Percentiles rank a stretch among this genome's conserved stretches.
phyloP scores from a whole-genome alignment of 2,888 invertebrate genomes.

The Timandra comae region DNA sequence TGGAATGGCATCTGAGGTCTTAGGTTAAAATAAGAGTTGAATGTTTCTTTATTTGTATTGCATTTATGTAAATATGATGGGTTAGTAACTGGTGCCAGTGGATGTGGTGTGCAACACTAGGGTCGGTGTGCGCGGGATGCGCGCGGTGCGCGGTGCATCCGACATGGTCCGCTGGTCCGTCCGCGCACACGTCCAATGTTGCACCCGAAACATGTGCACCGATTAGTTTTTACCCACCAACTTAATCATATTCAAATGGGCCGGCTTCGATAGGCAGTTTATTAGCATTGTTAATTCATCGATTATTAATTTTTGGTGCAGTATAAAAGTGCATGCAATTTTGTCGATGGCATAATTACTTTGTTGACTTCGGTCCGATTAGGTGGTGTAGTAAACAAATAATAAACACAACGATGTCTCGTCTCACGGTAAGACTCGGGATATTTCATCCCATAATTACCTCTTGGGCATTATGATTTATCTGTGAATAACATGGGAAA shows the following conservation, averaged over 20 bases:
- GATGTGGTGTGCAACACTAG: too few species aligned
- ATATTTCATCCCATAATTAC: too few species aligned
- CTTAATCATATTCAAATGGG: conserved; percentile 69
- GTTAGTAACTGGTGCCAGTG: too few species aligned
- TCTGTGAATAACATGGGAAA: too few species aligned
- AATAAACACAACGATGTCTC: conserved; percentile 52
- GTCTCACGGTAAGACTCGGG: conserved; percentile 57
- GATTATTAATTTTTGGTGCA: conserved; percentile 61
- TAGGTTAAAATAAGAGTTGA: too few species aligned
- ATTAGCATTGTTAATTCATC: conserved; percentile 67
- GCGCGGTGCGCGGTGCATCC: conserved; percentile 21
- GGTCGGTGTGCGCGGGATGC: conserved; percentile 1
- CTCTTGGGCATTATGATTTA: too few species aligned
- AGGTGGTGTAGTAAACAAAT: conserved; percentile 35
- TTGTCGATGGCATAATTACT: conserved; percentile 44
- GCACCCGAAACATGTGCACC: conserved; percentile 12
- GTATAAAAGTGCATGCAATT: conserved; percentile 66
- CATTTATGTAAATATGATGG: too few species aligned
- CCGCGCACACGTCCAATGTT: conserved; percentile 10
- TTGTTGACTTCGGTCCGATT: conserved; percentile 41
- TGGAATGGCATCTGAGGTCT: too few species aligned
- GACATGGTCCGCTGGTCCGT: conserved; percentile 32
- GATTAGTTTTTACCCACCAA: conserved; percentile 39
- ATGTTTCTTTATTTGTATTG: too few species aligned
- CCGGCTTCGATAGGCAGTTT: conserved; percentile 46